Percentiles rank a stretch among this genome's conserved stretches.
These are phyloP conservation scores for Temnothorax unifasciatus DNA, from an alignment of 2,888 invertebrate genomes.

Conservation along the genomic window DNA sequence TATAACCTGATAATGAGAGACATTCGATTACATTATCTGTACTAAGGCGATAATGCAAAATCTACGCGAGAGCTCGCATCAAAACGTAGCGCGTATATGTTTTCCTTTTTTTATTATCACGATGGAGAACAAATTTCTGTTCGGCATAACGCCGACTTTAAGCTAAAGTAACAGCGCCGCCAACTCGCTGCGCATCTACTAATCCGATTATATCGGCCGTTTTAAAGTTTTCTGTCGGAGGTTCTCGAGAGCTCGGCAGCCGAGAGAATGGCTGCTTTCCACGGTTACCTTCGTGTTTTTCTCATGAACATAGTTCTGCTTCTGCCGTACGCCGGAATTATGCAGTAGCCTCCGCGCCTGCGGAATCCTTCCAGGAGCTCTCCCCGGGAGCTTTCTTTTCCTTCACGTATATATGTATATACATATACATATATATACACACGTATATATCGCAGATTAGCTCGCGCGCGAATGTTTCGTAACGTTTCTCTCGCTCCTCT, in stretches of 20 bases:
- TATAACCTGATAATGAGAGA: background rate
- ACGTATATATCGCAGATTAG: conserved; percentile 20
- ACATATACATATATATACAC: background rate
- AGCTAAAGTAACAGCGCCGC: conserved; percentile 49
- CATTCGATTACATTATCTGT: background rate
- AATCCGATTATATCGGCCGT: conserved; percentile 72
- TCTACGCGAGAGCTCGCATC: background rate
- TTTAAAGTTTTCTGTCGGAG: conserved; percentile 67
- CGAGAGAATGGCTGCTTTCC: conserved; percentile 48
- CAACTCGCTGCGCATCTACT: conserved; percentile 59
- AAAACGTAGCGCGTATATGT: background rate
- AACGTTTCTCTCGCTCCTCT: background rate
- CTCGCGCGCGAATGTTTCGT: background rate
- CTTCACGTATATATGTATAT: background rate
- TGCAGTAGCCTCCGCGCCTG: conserved; percentile 52
- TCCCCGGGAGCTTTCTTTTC: conserved; percentile 14
- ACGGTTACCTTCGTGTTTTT: conserved; percentile 67
- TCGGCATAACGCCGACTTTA: conserved; percentile 37
- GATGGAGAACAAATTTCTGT: conserved; percentile 34
- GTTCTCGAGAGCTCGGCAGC: conserved; percentile 37
- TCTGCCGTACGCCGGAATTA: conserved; percentile 60
- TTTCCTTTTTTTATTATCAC: background rate
- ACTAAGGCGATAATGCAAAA: background rate
- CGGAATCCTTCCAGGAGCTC: conserved; percentile 31
- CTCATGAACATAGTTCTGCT: conserved; percentile 74